Evolutionary conservation across 2,113 vertebrate species (phyloP), one percentile per base, ranked within the genome.

Genomic region (Actinemys pallida): DNA sequence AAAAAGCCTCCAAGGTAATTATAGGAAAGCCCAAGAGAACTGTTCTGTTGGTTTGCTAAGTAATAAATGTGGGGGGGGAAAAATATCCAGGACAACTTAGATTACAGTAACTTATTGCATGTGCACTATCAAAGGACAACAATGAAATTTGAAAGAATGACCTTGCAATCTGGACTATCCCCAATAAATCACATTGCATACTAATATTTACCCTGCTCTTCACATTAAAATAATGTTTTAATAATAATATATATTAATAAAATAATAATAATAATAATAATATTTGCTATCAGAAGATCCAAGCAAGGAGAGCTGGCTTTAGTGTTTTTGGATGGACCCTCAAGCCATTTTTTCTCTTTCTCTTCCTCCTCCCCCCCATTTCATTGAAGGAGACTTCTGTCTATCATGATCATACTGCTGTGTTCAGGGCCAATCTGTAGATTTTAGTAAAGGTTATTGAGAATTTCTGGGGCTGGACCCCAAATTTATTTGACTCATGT

Each of bases 1-100:
- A 59, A 59, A 59, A 59, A 59, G 57, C 27, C 57, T 59, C 27
- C 57, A 59, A 29, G 27, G 57, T 25, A 29, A 27, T 59, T 27
- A 59, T 29, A 29, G 25, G 78, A 8, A 91, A 83, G 79, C 45
- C 49, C 24, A 20, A 76, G 31, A 24, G 59, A 8, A 65, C 4
- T n/a, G 4, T 94, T 57, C 72, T 91, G n/a, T 35, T 76, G 27
- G 20, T 0, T 0, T 86, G 52, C 2, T 69, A 11, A 54, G 29
- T 88, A 79, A 72, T 56, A 52, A 42, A 42, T 35, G 29, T 65
- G 62, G 39, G 39, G 5, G 39, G 39, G 39, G 85, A 39, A 6
- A 87, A 76, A 69, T 80, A 52, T 31, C 16, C 5, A 3, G 5
- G 45, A 9, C 6, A 19, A 8, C n/a, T 7, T 20, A n/a, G 62